phyloP scores from a whole-genome alignment of 2,113 vertebrate species.

The Talpa occidentalis region DNA sequence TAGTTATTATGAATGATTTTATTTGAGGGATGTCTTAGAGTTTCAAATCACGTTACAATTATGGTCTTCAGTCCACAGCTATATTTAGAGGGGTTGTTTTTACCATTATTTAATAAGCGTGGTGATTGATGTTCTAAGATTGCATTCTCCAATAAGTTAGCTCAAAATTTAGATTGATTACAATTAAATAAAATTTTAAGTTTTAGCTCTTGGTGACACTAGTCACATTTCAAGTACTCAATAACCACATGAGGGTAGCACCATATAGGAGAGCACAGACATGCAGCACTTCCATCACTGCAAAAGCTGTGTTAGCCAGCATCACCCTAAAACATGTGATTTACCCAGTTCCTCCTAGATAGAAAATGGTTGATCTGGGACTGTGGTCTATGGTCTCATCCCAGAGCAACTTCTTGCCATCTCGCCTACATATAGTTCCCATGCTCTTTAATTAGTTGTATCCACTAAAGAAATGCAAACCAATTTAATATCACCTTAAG shows the following conservation, averaged over 20 bases:
- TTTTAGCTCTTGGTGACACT: not conserved
- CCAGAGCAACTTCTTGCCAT: not conserved
- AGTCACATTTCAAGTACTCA: not conserved
- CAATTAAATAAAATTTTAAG: slow-evolving; percentile 25
- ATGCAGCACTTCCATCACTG: not conserved
- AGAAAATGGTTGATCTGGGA: not conserved
- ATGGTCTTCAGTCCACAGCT: not conserved
- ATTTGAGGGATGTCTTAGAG: not conserved
- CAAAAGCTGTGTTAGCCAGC: not conserved
- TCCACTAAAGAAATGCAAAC: not conserved
- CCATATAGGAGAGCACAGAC: not conserved
- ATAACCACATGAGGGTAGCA: fast-evolving
- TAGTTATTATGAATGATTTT: not conserved
- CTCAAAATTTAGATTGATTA: slow-evolving; percentile 8
- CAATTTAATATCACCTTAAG: not conserved
- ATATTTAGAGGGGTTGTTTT: not conserved
- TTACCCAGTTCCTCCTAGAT: not conserved
- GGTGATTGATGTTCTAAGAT: not conserved
- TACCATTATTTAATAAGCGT: not conserved
- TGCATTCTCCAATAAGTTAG: not conserved
- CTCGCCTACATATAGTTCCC: not conserved
- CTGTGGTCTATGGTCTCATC: not conserved
- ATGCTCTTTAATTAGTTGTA: not conserved
- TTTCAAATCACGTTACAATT: not conserved
- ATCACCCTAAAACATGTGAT: not conserved